These are phyloP conservation scores for Tetraneura akinire DNA, from an alignment of 1,140 invertebrate genomes.

Conservation along the genomic window DNA sequence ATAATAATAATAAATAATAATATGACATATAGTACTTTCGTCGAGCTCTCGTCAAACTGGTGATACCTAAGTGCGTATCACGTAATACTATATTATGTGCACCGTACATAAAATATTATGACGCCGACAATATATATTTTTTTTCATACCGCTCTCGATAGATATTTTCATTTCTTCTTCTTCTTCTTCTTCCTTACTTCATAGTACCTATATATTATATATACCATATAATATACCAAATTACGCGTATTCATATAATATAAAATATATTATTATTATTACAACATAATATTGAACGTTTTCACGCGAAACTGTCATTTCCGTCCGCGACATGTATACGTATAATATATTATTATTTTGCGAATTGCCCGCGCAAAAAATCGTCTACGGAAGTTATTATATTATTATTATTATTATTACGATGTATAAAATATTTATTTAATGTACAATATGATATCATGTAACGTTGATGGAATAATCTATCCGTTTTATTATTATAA, in stretches of 20 bases:
- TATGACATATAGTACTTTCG: no score
- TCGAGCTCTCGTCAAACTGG: no score
- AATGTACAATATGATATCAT: no score
- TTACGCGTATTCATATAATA: neutral
- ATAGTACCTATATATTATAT: no score
- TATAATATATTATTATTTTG: slow-evolving; percentile 13
- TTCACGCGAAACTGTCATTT: slow-evolving; percentile 21
- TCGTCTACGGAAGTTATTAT: no score
- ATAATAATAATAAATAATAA: no score
- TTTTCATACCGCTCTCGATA: neutral
- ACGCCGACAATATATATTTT: neutral
- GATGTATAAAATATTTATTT: no score
- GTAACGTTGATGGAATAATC: no score
- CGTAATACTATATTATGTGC: neutral
- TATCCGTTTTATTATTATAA: no score
- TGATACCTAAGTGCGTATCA: no score
- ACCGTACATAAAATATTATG: neutral
- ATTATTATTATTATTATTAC: no score
- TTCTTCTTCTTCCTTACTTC: neutral
- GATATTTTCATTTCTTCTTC: neutral
- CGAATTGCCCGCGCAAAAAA: no score
- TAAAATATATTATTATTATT: neutral
- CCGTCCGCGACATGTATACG: neutral
- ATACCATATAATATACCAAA: neutral
- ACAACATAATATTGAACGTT: neutral